phyloP scores from a whole-genome alignment of 1,140 invertebrate genomes.

The Zeugodacus cucurbitae region DNA sequence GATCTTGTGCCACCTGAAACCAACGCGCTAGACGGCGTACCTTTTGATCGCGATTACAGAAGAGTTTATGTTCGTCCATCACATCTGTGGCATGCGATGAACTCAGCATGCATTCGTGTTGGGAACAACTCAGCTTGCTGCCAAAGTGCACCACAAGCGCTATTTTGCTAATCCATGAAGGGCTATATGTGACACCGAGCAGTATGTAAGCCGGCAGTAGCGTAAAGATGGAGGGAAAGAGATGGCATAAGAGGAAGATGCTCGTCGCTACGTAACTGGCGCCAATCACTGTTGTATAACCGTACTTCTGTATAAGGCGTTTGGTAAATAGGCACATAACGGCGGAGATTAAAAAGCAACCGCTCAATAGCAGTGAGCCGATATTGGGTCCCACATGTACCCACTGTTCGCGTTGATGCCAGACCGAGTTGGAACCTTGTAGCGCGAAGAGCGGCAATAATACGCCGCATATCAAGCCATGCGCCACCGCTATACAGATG shows the following conservation, averaged over 20 bases:
- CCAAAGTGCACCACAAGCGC: conserved; percentile 72
- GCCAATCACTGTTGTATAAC: conserved; percentile 69
- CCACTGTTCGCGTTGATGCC: conserved; percentile 65
- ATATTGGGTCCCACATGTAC: conserved; percentile 64
- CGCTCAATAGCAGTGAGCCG: conserved; percentile 70
- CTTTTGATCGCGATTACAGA: conserved; percentile 65
- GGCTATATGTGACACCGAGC: conserved; percentile 70
- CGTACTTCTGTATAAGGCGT: conserved; percentile 69
- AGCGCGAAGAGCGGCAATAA: conserved; percentile 72
- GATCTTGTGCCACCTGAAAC: conserved; percentile 69
- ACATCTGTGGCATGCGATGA: conserved; percentile 68
- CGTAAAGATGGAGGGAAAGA: conserved; percentile 73
- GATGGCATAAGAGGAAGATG: conserved; percentile 70
- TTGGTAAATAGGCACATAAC: conserved; percentile 69
- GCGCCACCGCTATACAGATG: conserved; percentile 70
- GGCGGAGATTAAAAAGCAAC: conserved; percentile 69
- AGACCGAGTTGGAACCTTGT: conserved; percentile 69
- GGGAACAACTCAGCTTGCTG: conserved; percentile 70
- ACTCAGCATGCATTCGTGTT: conserved; percentile 52
- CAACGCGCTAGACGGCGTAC: conserved; percentile 60
- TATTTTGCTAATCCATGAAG: conserved; percentile 69
- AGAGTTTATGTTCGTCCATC: conserved; percentile 64
- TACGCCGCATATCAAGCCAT: conserved; percentile 71
- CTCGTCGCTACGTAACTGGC: conserved; percentile 68
- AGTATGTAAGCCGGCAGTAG: conserved; percentile 71